Base-by-base conservation (phyloP, 2,888 invertebrate species). In the Gymnocheta viridis region DNA sequence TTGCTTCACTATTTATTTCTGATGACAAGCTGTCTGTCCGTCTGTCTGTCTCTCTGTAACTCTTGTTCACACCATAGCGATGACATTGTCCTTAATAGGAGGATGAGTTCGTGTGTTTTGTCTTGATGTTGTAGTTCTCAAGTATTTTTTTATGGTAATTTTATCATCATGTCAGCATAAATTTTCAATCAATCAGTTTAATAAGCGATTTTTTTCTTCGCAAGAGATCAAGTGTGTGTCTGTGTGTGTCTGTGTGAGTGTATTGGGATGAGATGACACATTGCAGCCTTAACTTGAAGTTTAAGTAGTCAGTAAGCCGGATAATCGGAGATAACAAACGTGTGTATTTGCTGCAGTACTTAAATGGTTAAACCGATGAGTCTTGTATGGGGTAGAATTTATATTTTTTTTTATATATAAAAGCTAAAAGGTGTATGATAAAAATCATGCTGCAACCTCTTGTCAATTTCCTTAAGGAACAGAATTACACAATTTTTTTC, bases 171-270 rank as follows among this genome's bases (percentile, higher is more conserved):
- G 86, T 85, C 86, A 85, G 83, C 86, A 86, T 79, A 82, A 69
- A 83, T 80, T 83, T 82, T 73, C 82, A 82, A 86, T 86, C 86
- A 86, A 86, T 86, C 86, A 86, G 79, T 77, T 72, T 77, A 64
- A 79, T 80, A 58, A 72, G 41, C 54, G 76, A 38, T 77, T 60
- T 58, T 41, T 22, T 67, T 58, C 1, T 60, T 17, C 22, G 38
- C 9, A 41, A 62, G 4, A 51, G 69, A 29, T 12, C 41, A 24
- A 35, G 44, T 58, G 12, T 32, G 29, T 54, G 4, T 22, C 14
- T 22, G 7, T 17, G 24, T 35, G 51, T 29, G 1, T n/a, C 2
- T 19, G 32, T 51, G 22, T 35, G 35, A 22, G 10, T 69, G 24
- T 24, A 14, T 74, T 7, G 17, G 12, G 6, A 4, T 22, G 14